Base-by-base conservation (phyloP, 2,113 vertebrate genomes). In the Chionodraco myersi region DNA sequence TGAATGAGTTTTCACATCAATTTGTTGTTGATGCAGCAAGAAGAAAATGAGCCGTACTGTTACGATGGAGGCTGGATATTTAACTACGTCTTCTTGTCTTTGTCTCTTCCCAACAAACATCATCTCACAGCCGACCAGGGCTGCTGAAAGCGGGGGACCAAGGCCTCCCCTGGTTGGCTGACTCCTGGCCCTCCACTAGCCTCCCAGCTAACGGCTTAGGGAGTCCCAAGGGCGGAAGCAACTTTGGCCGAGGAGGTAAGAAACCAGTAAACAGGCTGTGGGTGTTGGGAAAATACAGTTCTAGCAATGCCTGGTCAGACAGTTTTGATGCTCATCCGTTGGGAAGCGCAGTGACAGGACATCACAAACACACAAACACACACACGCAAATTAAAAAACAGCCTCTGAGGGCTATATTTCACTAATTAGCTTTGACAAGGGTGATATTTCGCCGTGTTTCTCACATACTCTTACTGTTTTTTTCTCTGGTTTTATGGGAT, bases 151-250 rank as follows among this genome's bases (percentile, higher is more conserved):
- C 96, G 10, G 94, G 96, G 59, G 97, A 98, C 79, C 96, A 95
- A 49, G 96, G 90, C 79, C 96, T 98, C 45, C 97, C 97, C 52
- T 99, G 97, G 97, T 94, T 99, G 89, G 97, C 97, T 64, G 97
- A 99, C 89, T 98, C 97, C 4, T 99, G 97, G 97, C 97, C 97
- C 72, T 96, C 97, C 41, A 96, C 97, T 1, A 97, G 97, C 92
- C 95, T 99, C 82, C 97, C 97, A 0, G 96, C 97, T 26, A 97
- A 97, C 72, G 96, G 95, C 82, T 95, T 93, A 70, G 96, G 95
- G 68, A 97, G 96, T 75, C 96, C 97, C 5, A 97, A 95, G 84
- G 96, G 96, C 80, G 92, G 96, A 80, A 94, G 91, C 44, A 98
- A 97, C 95, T 98, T 98, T 76, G 94, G 96, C 74, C 94, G 97